These are phyloP conservation scores for Dromius quadrimaculatus DNA, from an alignment of 2,888 invertebrate genomes.

Conservation along the genomic window DNA sequence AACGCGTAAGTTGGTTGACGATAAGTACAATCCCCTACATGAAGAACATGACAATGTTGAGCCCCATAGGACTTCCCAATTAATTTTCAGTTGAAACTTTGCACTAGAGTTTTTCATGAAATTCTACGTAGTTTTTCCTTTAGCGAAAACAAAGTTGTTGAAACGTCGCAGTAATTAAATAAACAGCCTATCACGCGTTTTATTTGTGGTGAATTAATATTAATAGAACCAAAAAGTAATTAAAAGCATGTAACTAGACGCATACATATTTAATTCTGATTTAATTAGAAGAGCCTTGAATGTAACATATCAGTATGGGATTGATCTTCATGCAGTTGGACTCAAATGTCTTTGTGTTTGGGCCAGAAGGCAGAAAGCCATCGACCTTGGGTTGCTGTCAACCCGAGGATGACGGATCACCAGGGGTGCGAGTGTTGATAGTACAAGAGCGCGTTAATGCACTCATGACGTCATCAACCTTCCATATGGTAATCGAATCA, in stretches of 20 bases:
- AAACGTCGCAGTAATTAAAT: no score
- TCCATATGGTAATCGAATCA: slow-evolving; percentile 59
- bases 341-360: slow-evolving; percentile 28
- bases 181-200: no score
- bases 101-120: no score
- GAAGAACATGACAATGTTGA: no score
- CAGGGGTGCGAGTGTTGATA: slow-evolving; percentile 47
- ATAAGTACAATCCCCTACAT: no score
- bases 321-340: background rate
- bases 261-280: background rate
- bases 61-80: no score
- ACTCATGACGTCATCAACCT: slow-evolving; percentile 57
- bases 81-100: no score
- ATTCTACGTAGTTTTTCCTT: no score
- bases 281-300: slow-evolving; percentile 10
- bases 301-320: background rate
- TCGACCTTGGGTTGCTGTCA: slow-evolving; percentile 45
- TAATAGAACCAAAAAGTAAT: slow-evolving; percentile 18
- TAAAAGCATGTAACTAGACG: background rate
- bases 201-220: slow-evolving; percentile 15
- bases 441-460: slow-evolving; percentile 46
- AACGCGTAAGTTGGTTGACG: slow-evolving; percentile 15
- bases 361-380: background rate
- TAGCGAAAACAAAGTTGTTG: no score
- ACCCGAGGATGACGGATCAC: slow-evolving; percentile 44